These are phyloP conservation scores for Bombus difficillimus DNA, from an alignment of 1,140 invertebrate species.

Conservation along the genomic window DNA sequence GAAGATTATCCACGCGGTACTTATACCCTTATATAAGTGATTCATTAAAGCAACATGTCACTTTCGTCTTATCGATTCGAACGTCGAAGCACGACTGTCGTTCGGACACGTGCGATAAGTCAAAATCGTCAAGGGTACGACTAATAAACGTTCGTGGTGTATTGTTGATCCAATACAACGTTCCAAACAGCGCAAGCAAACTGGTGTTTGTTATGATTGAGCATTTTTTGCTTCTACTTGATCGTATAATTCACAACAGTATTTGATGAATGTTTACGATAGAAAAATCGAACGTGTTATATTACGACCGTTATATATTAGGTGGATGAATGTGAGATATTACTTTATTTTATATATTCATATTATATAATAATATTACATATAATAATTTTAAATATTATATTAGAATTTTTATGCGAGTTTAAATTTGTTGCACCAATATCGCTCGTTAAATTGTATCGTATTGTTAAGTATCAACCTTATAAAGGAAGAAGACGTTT, in stretches of 20 bases:
- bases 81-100: not conserved
- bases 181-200: not conserved
- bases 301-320: not conserved
- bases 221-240: too few species aligned
- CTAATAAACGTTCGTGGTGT: too few species aligned
- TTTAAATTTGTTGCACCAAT: not conserved
- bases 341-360: too few species aligned
- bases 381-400: too few species aligned
- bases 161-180: too few species aligned
- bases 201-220: not conserved
- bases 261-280: not conserved
- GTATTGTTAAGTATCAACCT: not conserved
- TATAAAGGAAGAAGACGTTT: too few species aligned
- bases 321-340: too few species aligned
- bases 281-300: not conserved
- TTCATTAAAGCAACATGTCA: not conserved
- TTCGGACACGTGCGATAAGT: not conserved
- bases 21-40: not conserved
- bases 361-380: too few species aligned
- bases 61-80: not conserved
- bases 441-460: not conserved
- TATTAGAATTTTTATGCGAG: too few species aligned
- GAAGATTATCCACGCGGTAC: not conserved
- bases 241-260: not conserved
- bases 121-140: not conserved